Percentiles rank a stretch among this genome's conserved stretches.
Evolutionary conservation across 2,888 invertebrate species (phyloP).

Genomic region (Archaeoteleia sp.): DNA sequence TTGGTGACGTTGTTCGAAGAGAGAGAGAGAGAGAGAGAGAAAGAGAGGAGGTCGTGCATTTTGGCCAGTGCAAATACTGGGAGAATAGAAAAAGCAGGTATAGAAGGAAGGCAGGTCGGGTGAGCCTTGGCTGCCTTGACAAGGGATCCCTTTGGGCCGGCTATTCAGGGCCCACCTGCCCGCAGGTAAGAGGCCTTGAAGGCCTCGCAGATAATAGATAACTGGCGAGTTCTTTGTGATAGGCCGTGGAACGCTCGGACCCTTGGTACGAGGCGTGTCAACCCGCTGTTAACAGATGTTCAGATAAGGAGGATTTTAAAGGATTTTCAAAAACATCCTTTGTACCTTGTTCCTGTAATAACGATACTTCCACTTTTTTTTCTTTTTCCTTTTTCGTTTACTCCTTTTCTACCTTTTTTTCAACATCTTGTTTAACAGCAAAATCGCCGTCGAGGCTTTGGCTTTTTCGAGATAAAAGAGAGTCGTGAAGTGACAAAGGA

Average conservation of each 20-base stretch:
- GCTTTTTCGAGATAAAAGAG: too few relatives aligned
- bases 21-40: constrained; percentile 5
- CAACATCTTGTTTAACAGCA: too few relatives aligned
- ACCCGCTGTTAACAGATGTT: constrained; percentile 73
- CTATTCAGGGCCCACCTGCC: constrained; percentile 72
- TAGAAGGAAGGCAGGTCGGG: constrained; percentile 47
- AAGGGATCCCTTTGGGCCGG: constrained; percentile 62
- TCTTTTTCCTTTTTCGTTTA: neutral
- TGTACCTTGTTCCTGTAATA: constrained; percentile 58
- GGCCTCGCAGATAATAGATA: constrained; percentile 72
- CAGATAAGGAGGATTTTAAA: constrained; percentile 71
- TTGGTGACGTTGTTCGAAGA: too few relatives aligned
- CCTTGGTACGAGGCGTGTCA: constrained; percentile 59
- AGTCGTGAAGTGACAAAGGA: too few relatives aligned
- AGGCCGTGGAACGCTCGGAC: constrained; percentile 59
- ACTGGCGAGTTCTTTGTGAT: constrained; percentile 71
- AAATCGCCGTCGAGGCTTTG: too few relatives aligned
- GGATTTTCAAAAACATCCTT: constrained; percentile 64
- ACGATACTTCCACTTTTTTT: constrained; percentile 24
- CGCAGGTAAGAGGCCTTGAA: constrained; percentile 67
- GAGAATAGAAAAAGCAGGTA: constrained; percentile 48
- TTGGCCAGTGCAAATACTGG: constrained; percentile 62
- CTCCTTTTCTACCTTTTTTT: neutral
- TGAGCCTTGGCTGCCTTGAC: constrained; percentile 63
- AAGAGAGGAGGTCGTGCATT: constrained; percentile 54